Conservation (phyloP, 2,888 invertebrate genomes). For the Euclidia mi region DNA sequence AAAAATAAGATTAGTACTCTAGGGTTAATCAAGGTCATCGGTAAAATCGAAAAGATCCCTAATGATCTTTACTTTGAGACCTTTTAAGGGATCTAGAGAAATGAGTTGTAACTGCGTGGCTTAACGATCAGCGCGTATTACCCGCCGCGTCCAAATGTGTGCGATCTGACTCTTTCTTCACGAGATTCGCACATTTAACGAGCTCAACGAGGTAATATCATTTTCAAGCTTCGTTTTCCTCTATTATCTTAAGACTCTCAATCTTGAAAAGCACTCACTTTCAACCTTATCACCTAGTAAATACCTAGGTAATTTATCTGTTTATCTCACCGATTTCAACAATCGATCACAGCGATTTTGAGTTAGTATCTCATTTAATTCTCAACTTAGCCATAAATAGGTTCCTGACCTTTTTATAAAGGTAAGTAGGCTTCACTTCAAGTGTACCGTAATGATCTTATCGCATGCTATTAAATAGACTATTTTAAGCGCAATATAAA, state of each 20-base stretch:
- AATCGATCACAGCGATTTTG: slow-evolving; percentile 21
- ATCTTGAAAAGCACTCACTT: slow-evolving; percentile 56
- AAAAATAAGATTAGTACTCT: no score
- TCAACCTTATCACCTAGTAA: slow-evolving; percentile 61
- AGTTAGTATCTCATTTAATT: slow-evolving; percentile 32
- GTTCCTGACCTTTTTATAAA: slow-evolving; percentile 29
- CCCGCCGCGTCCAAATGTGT: slow-evolving; percentile 61
- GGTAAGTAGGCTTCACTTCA: slow-evolving; percentile 21
- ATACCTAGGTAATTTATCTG: slow-evolving; percentile 54
- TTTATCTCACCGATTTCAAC: slow-evolving; percentile 29
- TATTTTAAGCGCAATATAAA: slow-evolving; percentile 26
- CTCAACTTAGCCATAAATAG: slow-evolving; percentile 16
- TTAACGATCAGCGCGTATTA: slow-evolving; percentile 59
- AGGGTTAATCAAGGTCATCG: slow-evolving; percentile 21
- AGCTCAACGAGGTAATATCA: slow-evolving; percentile 65
- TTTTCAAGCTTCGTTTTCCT: slow-evolving; percentile 69
- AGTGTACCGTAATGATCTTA: neutral
- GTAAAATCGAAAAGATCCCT: slow-evolving; percentile 39
- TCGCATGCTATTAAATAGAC: slow-evolving; percentile 6
- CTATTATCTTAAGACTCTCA: slow-evolving; percentile 72
- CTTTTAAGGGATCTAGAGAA: slow-evolving; percentile 42
- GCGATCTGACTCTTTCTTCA: slow-evolving; percentile 58
- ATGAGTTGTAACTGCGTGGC: slow-evolving; percentile 43
- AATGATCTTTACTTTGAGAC: slow-evolving; percentile 46
- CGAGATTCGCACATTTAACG: slow-evolving; percentile 67